Base-by-base conservation (phyloP, 2,888 invertebrate species). In the Dermolepida albohirtum region DNA sequence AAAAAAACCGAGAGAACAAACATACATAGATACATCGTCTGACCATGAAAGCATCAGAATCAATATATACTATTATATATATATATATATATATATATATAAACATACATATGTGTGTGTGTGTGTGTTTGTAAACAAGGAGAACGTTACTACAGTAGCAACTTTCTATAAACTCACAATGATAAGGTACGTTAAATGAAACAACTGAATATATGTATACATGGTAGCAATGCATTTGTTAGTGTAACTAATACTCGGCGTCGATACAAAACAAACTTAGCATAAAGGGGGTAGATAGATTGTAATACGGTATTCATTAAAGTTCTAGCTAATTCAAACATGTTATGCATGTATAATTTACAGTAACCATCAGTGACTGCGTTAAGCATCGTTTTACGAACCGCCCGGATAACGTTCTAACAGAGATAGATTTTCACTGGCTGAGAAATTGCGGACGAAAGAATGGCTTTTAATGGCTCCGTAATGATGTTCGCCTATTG, bases 251-350 rank as follows among this genome's bases (percentile, higher is more conserved):
- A 49, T 49, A 22, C 8, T 22, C 55, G 6, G 17, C 55, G 39
- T 55, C 17, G 29, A 55, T 41, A 55, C 55, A 55, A 12, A 55
- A 16, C 55, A 55, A 55, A 55, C 55, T 55, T 55, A 17, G 11
- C 14, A 34, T n/a, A 55, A 39, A 10, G 39, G n/a, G 12, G 55
- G 22, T 17, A 10, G 49, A 49, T 1, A 17, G 11, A 49, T 49
- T 49, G 8, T 49, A 49, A 17, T 49, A 16, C 17, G 6, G 17
- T 17, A 49, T 49, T 16, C 22, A 49, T 49, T 49, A 49, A 49
- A 49, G 49, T 49, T 49, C 10, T 5, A 49, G 49, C 5, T 17
- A 16, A 49, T 17, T 10, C 16, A 22, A 49, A 49, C 49, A 49
- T 16, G 17, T 49, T 49, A 49, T 22, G 17, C 17, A 1, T 44